Base-by-base conservation (phyloP, 2,113 vertebrate genomes). In the Hemiprocne comata region DNA sequence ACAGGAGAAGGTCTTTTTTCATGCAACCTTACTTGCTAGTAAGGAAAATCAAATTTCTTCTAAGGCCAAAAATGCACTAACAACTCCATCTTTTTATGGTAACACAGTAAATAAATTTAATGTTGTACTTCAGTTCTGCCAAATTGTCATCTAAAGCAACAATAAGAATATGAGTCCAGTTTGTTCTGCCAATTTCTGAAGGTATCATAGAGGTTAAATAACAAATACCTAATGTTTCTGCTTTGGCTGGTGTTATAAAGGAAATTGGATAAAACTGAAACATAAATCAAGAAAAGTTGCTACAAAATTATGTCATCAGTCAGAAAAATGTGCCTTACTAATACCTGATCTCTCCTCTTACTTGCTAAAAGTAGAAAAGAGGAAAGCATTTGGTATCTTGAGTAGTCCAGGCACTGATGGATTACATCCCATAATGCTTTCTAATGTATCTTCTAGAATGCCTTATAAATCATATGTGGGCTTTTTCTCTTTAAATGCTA, bases 101-200 rank as follows among this genome's bases (percentile, higher is more conserved):
- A 71, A 76, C 3, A 50, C 57, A 73, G 44, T 44, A 89, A 90
- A 96, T 82, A 91, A 91, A 79, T 48, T 54, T 65, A 70, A 94
- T 58, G 34, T 57, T 57, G 50, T 84, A 76, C 64, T 85, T 93
- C 70, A 53, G 36, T 86, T 94, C 80, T 94, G 83, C 72, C 82
- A 90, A 83, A 91, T 57, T 88, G 64, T 44, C 36, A 40, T 60
- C 90, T 92, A 64, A 90, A 95, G 65, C 55, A 92, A 77, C 74
- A 87, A 75, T 36, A 87, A 51, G 29, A 76, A 89, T 73, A 87
- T 64, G 44, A 85, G 76, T 62, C 71, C 94, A 79, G 79, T 91
- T 64, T 94, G 82, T 96, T 94, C 94, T 93, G 94, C 89, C 96
- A 96, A 50, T 92, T 94, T 90, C 79, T 95, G 86, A 96, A 96